Base-by-base conservation (phyloP, 2,888 invertebrate genomes). In the Neoitamus cyanurus region DNA sequence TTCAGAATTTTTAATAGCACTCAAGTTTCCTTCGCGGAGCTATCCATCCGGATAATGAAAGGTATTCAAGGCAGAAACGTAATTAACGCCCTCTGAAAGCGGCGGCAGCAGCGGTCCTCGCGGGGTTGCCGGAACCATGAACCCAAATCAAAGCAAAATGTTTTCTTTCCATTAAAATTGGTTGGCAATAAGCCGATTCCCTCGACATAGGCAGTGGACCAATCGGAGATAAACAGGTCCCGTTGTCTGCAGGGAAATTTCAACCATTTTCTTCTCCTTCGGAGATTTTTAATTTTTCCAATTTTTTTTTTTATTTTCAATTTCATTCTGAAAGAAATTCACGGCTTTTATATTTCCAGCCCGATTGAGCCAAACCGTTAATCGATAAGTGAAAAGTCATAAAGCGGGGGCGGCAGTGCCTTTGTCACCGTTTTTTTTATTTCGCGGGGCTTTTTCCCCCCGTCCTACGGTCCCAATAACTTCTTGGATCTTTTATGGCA, bases 91-190 rank as follows among this genome's bases (percentile, higher is more conserved):
- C 25, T 6, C 1, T 34, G 9, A 73, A 73, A 73, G 11, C 20
- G 20, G 37, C 34, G 36, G 6, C n/a, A 20, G 6, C 15, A 1
- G 37, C 2, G 15, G 20, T 58, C 25, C 20, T 58, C 20, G 58
- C 15, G 36, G 36, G 36, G 73, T 73, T 36, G n/a, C 20, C n/a
- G 36, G 73, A 36, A 25, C 36, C 37, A 73, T 73, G 73, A 36
- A 73, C 73, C 73, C 73, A 73, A 73, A 73, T 73, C 73, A 73
- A 73, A 36, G 73, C 36, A 34, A 73, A 73, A 73, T 73, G 73
- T 36, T 73, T 73, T 73, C 36, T 36, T 73, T 73, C 73, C 73
- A 73, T 73, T 73, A 73, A 73, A 73, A 73, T 73, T 73, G 73
- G 73, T 73, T 30, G 73, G 36, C 73, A 73, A 73, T 73, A 73